phyloP scores from a whole-genome alignment of 2,888 invertebrate genomes.

The Ochlodes sylvanus region DNA sequence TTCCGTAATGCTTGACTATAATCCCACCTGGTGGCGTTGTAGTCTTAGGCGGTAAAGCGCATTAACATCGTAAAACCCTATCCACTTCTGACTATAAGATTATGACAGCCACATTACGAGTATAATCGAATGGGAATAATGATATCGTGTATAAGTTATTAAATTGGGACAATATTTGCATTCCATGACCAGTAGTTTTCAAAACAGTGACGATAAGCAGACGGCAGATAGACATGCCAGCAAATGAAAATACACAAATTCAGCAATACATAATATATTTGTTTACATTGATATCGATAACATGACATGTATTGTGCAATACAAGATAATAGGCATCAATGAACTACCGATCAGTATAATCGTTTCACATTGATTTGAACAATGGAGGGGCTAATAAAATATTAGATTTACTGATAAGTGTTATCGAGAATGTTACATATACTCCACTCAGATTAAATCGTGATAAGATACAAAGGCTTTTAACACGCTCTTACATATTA shows the following conservation, averaged over 20 bases:
- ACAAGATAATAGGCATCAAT: constrained; percentile 67
- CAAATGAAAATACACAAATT: constrained; percentile 67
- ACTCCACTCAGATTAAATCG: constrained; percentile 65
- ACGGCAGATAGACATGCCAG: constrained; percentile 56
- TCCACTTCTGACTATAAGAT: no score
- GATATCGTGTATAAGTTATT: constrained; percentile 7
- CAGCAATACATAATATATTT: constrained; percentile 61
- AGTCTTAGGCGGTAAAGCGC: no score
- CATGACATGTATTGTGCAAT: constrained; percentile 55
- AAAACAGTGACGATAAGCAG: constrained; percentile 49
- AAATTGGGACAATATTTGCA: constrained; percentile 16
- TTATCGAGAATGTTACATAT: constrained; percentile 67
- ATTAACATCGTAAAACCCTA: no score
- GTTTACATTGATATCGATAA: constrained; percentile 53
- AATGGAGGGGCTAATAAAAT: constrained; percentile 58
- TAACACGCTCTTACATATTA: constrained; percentile 60
- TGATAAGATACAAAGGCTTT: constrained; percentile 76
- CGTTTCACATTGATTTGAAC: constrained; percentile 54
- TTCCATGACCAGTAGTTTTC: constrained; percentile 14
- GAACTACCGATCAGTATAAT: constrained; percentile 52
- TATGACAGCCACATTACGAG: no score
- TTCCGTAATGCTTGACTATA: no score
- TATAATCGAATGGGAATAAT: no score
- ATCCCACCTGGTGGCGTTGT: no score
- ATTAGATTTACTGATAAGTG: constrained; percentile 73